Percentiles rank a stretch among this genome's conserved stretches.
Conservation (phyloP, 1,140 invertebrate species). For the Drosophila simulans region DNA sequence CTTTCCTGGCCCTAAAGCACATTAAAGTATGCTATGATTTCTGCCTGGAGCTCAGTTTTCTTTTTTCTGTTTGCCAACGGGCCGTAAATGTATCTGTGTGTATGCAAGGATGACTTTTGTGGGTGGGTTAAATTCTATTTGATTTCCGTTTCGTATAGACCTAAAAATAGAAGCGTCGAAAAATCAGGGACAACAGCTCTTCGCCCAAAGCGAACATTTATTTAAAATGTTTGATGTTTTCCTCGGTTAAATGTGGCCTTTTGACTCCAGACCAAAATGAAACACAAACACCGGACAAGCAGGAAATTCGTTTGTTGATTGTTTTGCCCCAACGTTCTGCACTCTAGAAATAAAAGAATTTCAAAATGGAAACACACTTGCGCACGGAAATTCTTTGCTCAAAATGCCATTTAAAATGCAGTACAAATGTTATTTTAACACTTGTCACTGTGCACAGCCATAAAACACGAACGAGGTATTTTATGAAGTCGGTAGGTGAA, state of each 20-base stretch:
- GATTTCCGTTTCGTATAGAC: constrained; percentile 48
- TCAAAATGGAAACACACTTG: not conserved
- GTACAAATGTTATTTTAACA: constrained; percentile 65
- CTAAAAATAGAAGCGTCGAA: constrained; percentile 40
- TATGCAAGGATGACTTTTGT: constrained; percentile 13
- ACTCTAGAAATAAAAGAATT: constrained; percentile 11
- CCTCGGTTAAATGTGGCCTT: constrained; percentile 37
- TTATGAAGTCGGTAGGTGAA: constrained; percentile 3
- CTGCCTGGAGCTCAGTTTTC: not conserved
- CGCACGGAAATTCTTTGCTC: constrained; percentile 9
- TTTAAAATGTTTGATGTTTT: constrained; percentile 49
- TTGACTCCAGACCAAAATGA: constrained; percentile 10
- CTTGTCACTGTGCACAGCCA: constrained; percentile 40
- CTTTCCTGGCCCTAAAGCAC: constrained; percentile 20
- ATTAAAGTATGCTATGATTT: constrained; percentile 55
- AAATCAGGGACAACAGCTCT: constrained; percentile 30
- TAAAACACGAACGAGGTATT: constrained; percentile 32
- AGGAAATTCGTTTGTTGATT: constrained; percentile 53
- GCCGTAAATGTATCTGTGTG: constrained; percentile 2
- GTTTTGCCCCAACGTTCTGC: constrained; percentile 34
- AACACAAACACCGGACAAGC: constrained; percentile 6
- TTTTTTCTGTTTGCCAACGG: not conserved
- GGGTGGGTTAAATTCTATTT: constrained; percentile 37
- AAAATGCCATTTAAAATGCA: constrained; percentile 56
- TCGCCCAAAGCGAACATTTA: constrained; percentile 36